These are phyloP conservation scores for Drosophila azteca DNA, from an alignment of 1,140 invertebrate species.

Conservation along the genomic window DNA sequence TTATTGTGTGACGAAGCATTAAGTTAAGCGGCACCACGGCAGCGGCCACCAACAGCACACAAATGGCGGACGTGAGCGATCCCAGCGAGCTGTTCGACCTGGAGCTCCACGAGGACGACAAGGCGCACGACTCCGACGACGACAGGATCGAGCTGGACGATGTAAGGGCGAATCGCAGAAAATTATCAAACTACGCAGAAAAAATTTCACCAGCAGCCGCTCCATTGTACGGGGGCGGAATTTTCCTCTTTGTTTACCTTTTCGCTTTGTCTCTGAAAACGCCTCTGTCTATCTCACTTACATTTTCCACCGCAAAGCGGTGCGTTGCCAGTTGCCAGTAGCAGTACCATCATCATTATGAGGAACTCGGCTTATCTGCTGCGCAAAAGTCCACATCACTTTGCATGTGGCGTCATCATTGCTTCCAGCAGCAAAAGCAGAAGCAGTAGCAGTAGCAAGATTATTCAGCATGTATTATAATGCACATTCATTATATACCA, in stretches of 20 bases:
- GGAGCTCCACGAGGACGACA: constrained; percentile 91
- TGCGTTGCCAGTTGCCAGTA: constrained; percentile 3
- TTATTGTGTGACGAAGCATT: constrained; percentile 8
- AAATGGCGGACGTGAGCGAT: constrained; percentile 88
- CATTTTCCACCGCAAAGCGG: background rate
- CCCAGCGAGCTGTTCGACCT: constrained; percentile 91
- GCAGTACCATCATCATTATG: too few species aligned
- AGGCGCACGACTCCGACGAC: constrained; percentile 91
- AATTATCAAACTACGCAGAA: constrained; percentile 61
- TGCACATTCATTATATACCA: constrained; percentile 30
- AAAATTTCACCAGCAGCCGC: constrained; percentile 15
- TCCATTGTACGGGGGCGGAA: constrained; percentile 6
- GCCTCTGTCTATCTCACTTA: constrained; percentile 12
- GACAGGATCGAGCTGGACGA: constrained; percentile 93
- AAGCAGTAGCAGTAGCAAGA: constrained; percentile 26
- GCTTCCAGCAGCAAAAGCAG: constrained; percentile 4
- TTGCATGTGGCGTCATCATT: constrained; percentile 19
- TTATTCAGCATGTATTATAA: constrained; percentile 52
- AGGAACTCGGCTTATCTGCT: constrained; percentile 68
- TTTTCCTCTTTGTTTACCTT: constrained; percentile 60
- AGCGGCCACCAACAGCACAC: constrained; percentile 57
- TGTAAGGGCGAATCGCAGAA: constrained; percentile 84
- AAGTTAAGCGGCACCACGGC: background rate
- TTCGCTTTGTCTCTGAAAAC: constrained; percentile 49
- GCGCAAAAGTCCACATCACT: constrained; percentile 67